A percentile compares a stretch with the other conserved stretches of the same genome.
Conservation (phyloP, 1,140 invertebrate species). For the Calliphora vicina region DNA sequence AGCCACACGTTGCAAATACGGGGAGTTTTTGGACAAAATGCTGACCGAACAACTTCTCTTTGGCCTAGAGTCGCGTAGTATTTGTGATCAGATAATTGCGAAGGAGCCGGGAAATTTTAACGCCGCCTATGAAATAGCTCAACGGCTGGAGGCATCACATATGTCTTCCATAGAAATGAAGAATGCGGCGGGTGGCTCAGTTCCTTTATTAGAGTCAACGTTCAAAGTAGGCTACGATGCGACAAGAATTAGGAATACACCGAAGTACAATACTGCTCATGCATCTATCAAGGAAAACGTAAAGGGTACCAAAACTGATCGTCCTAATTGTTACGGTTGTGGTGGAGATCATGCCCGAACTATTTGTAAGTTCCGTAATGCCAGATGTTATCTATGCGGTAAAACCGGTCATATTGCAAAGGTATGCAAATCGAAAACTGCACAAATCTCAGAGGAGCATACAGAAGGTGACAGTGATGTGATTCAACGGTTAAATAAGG, state of each 20-base stretch:
- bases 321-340: neutral
- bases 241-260: neutral
- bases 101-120: neutral
- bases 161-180: neutral
- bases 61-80: neutral
- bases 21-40: neutral
- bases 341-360: slow-evolving; percentile 12
- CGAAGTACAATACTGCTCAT: neutral
- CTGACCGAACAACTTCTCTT: too few species aligned
- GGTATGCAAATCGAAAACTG: slow-evolving; percentile 8
- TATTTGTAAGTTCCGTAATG: neutral
- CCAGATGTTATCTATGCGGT: slow-evolving; percentile 17
- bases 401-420: slow-evolving; percentile 17
- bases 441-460: slow-evolving; percentile 8
- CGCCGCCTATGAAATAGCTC: neutral
- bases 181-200: neutral
- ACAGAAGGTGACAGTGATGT: slow-evolving; percentile 9
- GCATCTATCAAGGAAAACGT: neutral
- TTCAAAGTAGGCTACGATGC: neutral
- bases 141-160: neutral
- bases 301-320: neutral
- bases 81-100: neutral
- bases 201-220: neutral
- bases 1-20: neutral
- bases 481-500: neutral